Conservation (phyloP, 2,888 invertebrate genomes). For the Eurois occulta region DNA sequence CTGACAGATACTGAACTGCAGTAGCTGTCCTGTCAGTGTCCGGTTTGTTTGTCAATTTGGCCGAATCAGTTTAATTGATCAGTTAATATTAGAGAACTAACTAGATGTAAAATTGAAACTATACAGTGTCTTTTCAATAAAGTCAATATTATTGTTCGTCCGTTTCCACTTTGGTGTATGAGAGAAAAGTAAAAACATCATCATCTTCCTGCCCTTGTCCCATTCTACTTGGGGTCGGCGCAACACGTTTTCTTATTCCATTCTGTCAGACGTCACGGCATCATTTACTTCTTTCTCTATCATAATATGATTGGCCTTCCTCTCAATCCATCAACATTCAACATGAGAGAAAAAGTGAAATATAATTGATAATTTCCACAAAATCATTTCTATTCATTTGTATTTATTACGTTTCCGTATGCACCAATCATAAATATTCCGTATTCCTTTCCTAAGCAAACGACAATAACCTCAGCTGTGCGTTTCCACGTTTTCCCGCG, state of each 20-base stretch:
- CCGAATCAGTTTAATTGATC: background rate
- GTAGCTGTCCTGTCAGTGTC: background rate
- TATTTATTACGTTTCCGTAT: background rate
- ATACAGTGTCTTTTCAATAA: background rate
- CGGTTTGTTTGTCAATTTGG: background rate
- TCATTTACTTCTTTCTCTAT: no score
- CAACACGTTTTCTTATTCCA: no score
- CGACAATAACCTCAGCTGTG: constrained; percentile 49
- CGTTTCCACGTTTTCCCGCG: constrained; percentile 61
- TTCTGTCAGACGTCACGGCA: no score
- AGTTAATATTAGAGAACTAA: background rate
- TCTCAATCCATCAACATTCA: no score
- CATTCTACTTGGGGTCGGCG: no score
- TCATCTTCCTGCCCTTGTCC: no score
- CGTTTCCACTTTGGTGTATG: background rate
- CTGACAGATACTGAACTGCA: background rate
- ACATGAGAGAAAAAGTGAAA: no score
- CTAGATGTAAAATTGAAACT: background rate
- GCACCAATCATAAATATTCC: constrained; percentile 40
- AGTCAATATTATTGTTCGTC: background rate
- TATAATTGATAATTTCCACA: background rate
- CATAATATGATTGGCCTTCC: no score
- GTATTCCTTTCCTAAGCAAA: constrained; percentile 44
- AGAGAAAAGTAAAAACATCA: no score
- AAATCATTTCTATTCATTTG: constrained; percentile 16